phyloP scores from a whole-genome alignment of 1,140 invertebrate genomes.

The Drosophila repletoides region DNA sequence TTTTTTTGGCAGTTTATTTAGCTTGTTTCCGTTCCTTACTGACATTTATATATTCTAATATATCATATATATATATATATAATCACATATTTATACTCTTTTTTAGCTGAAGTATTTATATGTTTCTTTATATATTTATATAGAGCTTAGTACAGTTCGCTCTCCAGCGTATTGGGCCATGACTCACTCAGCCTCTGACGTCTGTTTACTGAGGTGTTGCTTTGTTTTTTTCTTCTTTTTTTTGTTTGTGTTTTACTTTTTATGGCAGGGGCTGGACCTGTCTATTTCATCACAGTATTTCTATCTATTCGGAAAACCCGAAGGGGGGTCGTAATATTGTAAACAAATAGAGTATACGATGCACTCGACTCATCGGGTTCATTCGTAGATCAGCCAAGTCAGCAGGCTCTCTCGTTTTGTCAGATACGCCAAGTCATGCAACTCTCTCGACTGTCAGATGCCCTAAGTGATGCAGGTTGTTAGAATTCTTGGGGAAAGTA shows the following conservation, averaged over 20 bases:
- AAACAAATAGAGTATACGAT: too few relatives aligned
- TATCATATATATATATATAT: not conserved
- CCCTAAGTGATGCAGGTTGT: too few relatives aligned
- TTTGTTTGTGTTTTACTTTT: not conserved
- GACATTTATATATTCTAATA: not conserved
- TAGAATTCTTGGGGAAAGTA: too few relatives aligned
- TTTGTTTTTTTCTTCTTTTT: too few relatives aligned
- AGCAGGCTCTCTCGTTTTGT: too few relatives aligned
- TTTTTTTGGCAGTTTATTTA: conserved; percentile 10
- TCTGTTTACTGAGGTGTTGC: not conserved
- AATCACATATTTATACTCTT: not conserved
- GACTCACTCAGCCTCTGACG: conserved; percentile 27
- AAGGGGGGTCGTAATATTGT: too few relatives aligned
- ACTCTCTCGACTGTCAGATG: too few relatives aligned
- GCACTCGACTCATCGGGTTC: too few relatives aligned
- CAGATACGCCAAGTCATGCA: too few relatives aligned
- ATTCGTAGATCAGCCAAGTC: too few relatives aligned
- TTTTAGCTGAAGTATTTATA: not conserved
- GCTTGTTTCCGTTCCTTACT: conserved; percentile 19
- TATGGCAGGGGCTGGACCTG: conserved; percentile 8
- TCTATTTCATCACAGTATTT: conserved; percentile 12
- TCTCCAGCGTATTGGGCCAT: not conserved
- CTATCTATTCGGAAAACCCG: too few relatives aligned
- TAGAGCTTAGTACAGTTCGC: not conserved
- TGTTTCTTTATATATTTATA: not conserved